Conservation (phyloP, 2,113 vertebrate genomes). For the Albula glossodonta region DNA sequence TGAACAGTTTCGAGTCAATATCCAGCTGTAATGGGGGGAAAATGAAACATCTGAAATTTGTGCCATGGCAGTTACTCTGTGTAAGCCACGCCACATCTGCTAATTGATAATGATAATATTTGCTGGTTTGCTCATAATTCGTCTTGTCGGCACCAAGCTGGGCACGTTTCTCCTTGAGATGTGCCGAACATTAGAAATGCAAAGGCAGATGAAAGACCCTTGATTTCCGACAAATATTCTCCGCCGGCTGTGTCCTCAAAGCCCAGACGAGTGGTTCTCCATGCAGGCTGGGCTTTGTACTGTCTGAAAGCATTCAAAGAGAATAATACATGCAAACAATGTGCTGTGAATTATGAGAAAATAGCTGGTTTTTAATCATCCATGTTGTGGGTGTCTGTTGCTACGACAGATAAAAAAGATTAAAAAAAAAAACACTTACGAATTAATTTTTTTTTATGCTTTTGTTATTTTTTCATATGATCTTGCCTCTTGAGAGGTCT, state of each 20-base stretch:
- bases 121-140: neutral
- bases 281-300: neutral
- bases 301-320: neutral
- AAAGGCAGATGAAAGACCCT: neutral
- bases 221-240: neutral
- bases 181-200: neutral
- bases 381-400: neutral
- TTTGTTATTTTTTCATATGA: neutral
- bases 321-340: neutral
- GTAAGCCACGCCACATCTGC: neutral
- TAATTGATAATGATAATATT: neutral
- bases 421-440: neutral
- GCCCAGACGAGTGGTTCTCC: neutral
- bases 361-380: neutral
- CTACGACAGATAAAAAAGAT: no score
- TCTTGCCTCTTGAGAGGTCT: neutral
- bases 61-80: neutral
- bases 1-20: neutral
- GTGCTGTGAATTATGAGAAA: conserved; percentile 11
- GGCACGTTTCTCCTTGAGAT: neutral
- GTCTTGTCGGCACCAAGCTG: neutral
- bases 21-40: neutral
- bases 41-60: neutral
- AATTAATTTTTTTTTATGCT: neutral
- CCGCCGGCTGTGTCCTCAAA: neutral